Percentiles rank a stretch among this genome's conserved stretches.
phyloP scores from a whole-genome alignment of 2,113 vertebrate genomes.

The Rhinolophus sinicus region DNA sequence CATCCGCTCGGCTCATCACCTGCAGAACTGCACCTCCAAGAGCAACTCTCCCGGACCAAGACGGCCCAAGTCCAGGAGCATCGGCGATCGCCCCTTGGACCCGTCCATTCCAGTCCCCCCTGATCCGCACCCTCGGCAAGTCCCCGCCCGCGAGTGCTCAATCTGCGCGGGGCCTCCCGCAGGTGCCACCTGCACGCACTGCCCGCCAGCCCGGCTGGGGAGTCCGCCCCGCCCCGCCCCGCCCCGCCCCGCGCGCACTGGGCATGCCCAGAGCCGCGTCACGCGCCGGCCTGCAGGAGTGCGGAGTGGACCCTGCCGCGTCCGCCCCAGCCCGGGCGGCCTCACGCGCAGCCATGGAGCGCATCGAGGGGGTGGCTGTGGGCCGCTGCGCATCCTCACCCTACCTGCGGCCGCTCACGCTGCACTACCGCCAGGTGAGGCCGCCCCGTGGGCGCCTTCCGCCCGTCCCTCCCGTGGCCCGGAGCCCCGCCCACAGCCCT shows the following conservation, averaged over 20 bases:
- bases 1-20: background rate
- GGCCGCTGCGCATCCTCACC: slow-evolving; percentile 85
- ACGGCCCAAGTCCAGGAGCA: background rate
- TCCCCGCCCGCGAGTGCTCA: no score
- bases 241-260: background rate
- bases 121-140: no score
- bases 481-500: background rate
- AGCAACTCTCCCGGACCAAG: background rate
- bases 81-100: no score
- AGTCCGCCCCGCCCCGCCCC: no score
- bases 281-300: background rate
- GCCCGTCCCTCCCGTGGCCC: accelerated
- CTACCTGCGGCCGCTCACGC: slow-evolving; percentile 88
- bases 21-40: background rate
- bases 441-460: background rate
- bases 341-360: slow-evolving; percentile 60
- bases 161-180: background rate
- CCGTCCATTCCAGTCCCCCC: background rate
- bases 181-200: background rate
- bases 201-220: background rate
- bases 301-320: accelerated
- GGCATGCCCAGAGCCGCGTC: slow-evolving; percentile 49
- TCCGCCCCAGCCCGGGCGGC: no score
- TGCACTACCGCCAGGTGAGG: slow-evolving; percentile 92
- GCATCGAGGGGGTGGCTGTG: slow-evolving; percentile 58